A percentile compares a stretch with the other conserved stretches of the same genome.
Conservation (phyloP, 2,888 invertebrate genomes). For the Caenorhabditis uteleia region DNA sequence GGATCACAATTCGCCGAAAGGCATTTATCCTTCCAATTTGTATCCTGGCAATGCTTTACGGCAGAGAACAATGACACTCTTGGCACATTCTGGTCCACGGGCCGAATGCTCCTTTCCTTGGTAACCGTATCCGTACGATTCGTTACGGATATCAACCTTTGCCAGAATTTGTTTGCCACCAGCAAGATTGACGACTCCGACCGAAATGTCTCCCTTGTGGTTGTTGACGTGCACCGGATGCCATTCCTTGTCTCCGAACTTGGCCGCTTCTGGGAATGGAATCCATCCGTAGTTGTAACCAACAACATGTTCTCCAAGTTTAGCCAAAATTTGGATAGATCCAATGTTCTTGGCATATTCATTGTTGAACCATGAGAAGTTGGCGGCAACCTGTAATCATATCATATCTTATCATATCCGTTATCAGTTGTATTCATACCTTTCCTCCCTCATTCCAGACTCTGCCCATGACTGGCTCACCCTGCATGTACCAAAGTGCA, state of each 20-base stretch:
- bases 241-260: conserved; percentile 55
- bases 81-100: conserved; percentile 32
- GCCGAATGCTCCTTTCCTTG: conserved; percentile 49
- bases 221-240: conserved; percentile 53
- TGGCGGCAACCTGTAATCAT: conserved; percentile 49
- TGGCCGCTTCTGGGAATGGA: conserved; percentile 51
- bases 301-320: conserved; percentile 43
- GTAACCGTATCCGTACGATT: conserved; percentile 47
- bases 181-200: conserved; percentile 49
- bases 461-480: conserved; percentile 66
- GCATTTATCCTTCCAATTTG: conserved; percentile 51
- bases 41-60: conserved; percentile 54
- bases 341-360: conserved; percentile 54
- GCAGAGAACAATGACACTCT: conserved; percentile 51
- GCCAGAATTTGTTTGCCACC: conserved; percentile 60
- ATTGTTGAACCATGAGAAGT: conserved; percentile 49
- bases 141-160: conserved; percentile 58
- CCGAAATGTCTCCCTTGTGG: conserved; percentile 60
- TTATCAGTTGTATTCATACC: too few relatives aligned
- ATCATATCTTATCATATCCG: conserved; percentile 2
- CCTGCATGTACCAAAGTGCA: conserved; percentile 63
- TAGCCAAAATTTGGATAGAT: conserved; percentile 54
- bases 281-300: conserved; percentile 59
- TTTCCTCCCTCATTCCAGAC: conserved; percentile 65
- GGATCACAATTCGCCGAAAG: too few relatives aligned